Base-by-base conservation (phyloP, 1,140 invertebrate species). In the Dendrolimus kikuchii region DNA sequence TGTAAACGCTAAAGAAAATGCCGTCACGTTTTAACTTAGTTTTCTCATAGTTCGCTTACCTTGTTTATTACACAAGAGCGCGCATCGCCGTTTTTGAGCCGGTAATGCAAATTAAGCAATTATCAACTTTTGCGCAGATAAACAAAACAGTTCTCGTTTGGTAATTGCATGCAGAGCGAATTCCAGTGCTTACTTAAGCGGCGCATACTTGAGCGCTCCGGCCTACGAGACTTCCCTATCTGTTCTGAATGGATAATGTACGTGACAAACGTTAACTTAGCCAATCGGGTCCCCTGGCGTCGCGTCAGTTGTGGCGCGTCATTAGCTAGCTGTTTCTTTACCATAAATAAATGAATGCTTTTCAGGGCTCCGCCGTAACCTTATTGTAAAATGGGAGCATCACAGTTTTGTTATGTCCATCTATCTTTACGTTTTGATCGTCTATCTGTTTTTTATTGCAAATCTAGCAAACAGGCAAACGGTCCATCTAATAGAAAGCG, bases 201-300 rank as follows among this genome's bases (percentile, higher is more conserved):
- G 53, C 40, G 53, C 47, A 40, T 48, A 46, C 49, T 64, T 47
- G 63, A 46, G 59, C 57, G 40, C 56, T 51, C 55, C 59, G 64
- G 49, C 61, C 51, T 55, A 44, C 6, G 43, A 44, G 43, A 5
- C 43, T 44, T 43, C 38, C 55, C 68, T 63, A 62, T 64, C 62
- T 66, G 46, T 46, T 50, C 60, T 59, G 64, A 66, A 63, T 66
- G 69, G 67, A 59, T 66, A 63, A 65, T 66, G 70, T 66, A 71
- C 77, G 77, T 81, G 77, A 76, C 68, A 62, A 75, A 71, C 57
- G 66, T 66, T 77, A 81, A 81, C 72, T 74, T 65, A 57, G 68
- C 68, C 70, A 81, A 81, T 81, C 69, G 45, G 47, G 49, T n/a
- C 10, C 23, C 41, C 38, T 44, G 36, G 40, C 53, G 46, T 38